Conservation (phyloP, 92 coral and sea anemone species). For the Desmophyllum pertusum region DNA sequence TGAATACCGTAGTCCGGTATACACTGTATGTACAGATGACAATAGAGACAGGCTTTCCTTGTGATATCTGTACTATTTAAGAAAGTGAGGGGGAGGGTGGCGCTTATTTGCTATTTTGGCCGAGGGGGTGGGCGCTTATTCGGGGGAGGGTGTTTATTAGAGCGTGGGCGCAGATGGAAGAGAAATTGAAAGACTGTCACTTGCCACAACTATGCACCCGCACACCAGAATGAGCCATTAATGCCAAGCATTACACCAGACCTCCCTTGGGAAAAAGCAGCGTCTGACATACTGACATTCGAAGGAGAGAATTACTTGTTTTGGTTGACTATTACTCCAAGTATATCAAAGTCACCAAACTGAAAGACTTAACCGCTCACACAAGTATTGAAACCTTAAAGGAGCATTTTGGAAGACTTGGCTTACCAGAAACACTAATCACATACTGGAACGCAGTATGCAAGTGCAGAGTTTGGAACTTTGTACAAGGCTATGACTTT, state of each 20-base stretch:
- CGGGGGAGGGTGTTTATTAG: too few relatives aligned
- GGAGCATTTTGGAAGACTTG: conserved; percentile 35
- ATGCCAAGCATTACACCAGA: conserved; percentile 54
- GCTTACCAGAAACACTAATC: not conserved
- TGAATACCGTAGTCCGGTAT: too few relatives aligned
- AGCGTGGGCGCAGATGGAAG: conserved; percentile 43
- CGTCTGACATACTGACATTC: conserved; percentile 63
- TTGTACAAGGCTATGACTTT: conserved; percentile 8
- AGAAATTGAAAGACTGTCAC: conserved; percentile 45
- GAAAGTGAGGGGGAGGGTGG: too few relatives aligned
- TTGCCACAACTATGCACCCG: conserved; percentile 48
- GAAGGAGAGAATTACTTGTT: too few relatives aligned
- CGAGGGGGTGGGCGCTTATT: too few relatives aligned
- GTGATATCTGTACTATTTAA: too few relatives aligned
- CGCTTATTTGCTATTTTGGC: too few relatives aligned
- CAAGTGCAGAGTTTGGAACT: conserved; percentile 25
- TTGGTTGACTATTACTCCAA: too few relatives aligned
- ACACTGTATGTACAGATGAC: too few relatives aligned
- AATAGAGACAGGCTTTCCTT: too few relatives aligned
- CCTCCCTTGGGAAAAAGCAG: conserved; percentile 61
- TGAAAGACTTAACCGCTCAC: too few relatives aligned
- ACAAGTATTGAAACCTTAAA: not conserved
- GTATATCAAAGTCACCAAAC: too few relatives aligned
- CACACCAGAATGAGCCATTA: conserved; percentile 61
- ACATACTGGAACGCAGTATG: conserved; percentile 42